A percentile compares a stretch with the other conserved stretches of the same genome.
phyloP scores from a whole-genome alignment of 2,797 vertebrate species.

The Spea hammondii region DNA sequence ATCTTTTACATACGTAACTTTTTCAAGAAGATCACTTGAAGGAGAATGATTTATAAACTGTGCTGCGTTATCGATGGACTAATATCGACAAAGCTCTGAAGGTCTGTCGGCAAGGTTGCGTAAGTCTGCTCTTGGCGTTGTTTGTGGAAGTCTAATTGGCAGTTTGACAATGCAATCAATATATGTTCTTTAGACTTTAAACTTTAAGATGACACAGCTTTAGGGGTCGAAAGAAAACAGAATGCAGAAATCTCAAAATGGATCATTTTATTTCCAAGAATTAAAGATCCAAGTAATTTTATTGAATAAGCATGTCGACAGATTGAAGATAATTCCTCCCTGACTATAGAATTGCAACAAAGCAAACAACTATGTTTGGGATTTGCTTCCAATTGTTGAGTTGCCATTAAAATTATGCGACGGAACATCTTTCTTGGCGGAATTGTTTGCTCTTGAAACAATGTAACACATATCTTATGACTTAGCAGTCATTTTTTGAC shows the following conservation, averaged over 20 bases:
- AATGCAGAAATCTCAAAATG: conserved; percentile 18
- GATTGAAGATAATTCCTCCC: conserved; percentile 69
- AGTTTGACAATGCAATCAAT: conserved; percentile 46
- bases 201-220: conserved; percentile 47
- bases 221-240: conserved; percentile 7
- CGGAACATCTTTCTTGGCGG: conserved; percentile 56
- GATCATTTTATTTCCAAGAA: conserved; percentile 36
- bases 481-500: conserved; percentile 68
- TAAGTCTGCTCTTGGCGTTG: neutral
- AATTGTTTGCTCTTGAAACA: conserved; percentile 64
- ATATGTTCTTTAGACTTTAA: conserved; percentile 11
- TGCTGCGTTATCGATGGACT: neutral
- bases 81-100: neutral
- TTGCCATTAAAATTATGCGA: conserved; percentile 57
- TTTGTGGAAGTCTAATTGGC: conserved; percentile 18
- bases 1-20: neutral
- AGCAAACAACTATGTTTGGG: conserved; percentile 68
- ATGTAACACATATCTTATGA: conserved; percentile 64
- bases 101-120: neutral
- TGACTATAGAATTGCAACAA: conserved; percentile 70
- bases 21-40: conserved; percentile 4
- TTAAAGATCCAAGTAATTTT: conserved; percentile 61
- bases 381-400: conserved; percentile 51
- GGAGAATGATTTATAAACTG: conserved; percentile 11
- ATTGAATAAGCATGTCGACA: conserved; percentile 68